Percentiles rank a stretch among this genome's conserved stretches.
Conservation (phyloP, 2,797 vertebrate genomes). For the Peromyscus melanophrys region DNA sequence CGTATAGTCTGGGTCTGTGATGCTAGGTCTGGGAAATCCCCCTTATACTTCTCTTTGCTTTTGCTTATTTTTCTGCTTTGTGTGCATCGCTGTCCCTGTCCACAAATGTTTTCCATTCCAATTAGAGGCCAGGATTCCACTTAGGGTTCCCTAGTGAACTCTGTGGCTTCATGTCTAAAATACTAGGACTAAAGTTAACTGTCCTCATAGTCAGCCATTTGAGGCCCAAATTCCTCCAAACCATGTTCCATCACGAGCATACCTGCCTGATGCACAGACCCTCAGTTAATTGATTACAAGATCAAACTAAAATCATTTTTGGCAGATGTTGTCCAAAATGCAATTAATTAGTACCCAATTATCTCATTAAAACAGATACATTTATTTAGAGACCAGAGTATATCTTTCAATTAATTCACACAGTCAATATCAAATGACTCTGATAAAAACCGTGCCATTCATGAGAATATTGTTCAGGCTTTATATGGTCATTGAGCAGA, state of each 20-base stretch:
- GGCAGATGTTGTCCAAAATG: constrained; percentile 72
- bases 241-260: constrained; percentile 56
- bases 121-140: background rate
- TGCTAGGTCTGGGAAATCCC: background rate
- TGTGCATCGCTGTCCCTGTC: background rate
- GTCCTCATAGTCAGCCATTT: constrained; percentile 7
- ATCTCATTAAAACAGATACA: constrained; percentile 77
- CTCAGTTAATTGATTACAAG: constrained; percentile 73
- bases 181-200: background rate
- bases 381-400: constrained; percentile 77
- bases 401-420: constrained; percentile 74
- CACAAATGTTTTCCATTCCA: background rate
- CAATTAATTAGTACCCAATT: constrained; percentile 78
- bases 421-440: constrained; percentile 62
- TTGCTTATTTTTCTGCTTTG: background rate
- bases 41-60: background rate
- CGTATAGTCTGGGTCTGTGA: background rate
- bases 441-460: constrained; percentile 59
- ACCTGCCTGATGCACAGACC: constrained; percentile 53
- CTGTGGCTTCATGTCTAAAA: background rate
- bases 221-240: constrained; percentile 65
- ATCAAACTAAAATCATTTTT: constrained; percentile 78
- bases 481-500: constrained; percentile 18
- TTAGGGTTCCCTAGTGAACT: background rate
- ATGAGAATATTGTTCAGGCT: constrained; percentile 43